Percentiles rank a stretch among this genome's conserved stretches.
phyloP scores from a whole-genome alignment of 1,140 invertebrate genomes.

The Caenorhabditis briggsae region DNA sequence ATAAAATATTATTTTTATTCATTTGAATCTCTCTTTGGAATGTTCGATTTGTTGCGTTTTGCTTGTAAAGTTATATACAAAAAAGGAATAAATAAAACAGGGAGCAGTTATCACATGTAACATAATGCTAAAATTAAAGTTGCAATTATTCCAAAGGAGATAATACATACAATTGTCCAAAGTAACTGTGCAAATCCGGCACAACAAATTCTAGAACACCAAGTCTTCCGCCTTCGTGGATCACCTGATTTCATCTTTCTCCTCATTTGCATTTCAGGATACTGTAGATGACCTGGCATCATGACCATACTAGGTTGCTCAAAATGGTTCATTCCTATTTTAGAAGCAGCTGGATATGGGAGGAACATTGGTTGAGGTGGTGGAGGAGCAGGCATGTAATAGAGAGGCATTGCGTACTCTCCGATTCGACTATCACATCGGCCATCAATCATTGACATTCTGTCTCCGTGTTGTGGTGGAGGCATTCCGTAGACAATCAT shows the following conservation, averaged over 20 bases:
- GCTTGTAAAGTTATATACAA: conserved; percentile 29
- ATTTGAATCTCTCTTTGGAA: conserved; percentile 11
- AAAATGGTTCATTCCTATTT: conserved; percentile 33
- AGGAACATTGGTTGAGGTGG: conserved; percentile 48
- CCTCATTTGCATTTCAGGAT: conserved; percentile 26
- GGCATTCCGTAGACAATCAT: conserved; percentile 37
- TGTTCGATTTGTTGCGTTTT: conserved; percentile 52
- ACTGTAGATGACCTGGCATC: conserved; percentile 49
- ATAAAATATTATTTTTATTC: neutral
- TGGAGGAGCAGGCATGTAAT: conserved; percentile 39
- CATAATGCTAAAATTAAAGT: conserved; percentile 46
- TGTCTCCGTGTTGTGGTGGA: conserved; percentile 13
- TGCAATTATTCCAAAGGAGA: conserved; percentile 29
- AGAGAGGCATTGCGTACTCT: conserved; percentile 35
- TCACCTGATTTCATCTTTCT: conserved; percentile 32
- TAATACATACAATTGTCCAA: conserved; percentile 51
- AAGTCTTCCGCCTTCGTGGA: conserved; percentile 6
- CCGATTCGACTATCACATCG: conserved; percentile 41
- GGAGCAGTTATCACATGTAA: conserved; percentile 5
- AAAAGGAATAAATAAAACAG: neutral
- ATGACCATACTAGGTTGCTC: conserved; percentile 45
- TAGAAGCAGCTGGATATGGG: conserved; percentile 28
- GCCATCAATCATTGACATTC: conserved; percentile 46
- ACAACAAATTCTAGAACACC: conserved; percentile 38
- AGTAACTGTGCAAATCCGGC: conserved; percentile 43